Evolutionary conservation across 2,797 vertebrate genomes (phyloP), one percentile per base, ranked within the genome.

Genomic region (Neoniphon sammara): DNA sequence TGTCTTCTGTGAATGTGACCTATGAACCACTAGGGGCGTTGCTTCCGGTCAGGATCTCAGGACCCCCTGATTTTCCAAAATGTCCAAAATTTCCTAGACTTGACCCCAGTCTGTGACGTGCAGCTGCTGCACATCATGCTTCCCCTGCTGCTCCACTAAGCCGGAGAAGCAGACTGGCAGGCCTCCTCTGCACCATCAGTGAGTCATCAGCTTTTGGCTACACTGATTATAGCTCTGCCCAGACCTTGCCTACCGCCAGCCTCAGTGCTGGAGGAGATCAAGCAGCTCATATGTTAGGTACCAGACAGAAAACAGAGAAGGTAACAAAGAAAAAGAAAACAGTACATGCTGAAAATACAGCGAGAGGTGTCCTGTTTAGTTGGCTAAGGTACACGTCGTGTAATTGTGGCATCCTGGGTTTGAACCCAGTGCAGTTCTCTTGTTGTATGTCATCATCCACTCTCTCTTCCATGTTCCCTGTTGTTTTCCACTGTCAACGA

Each of bases 181-280:
- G 50, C 46, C 70, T 55, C 42, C 31, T 4, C 69, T 55, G 75
- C 75, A 70, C 85, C 77, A 85, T 82, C 80, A 85, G 80, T 5
- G 70, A 31, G 68, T 84, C 78, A 86, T 88, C 77, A 80, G 66
- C 56, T 81, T 73, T 82, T 67, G 59, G 62, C 59, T 69, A 52
- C 57, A 11, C 59, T 85, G 81, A 86, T 80, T 84, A 82, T 55
- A 78, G 76, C 76, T 63, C 62, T 69, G 75, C 60, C 66, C 42
- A 64, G 81, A 77, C 66, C 62, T 83, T 57, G 75, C 70, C 75
- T 31, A 54, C 25, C 47, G 65, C 27, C 36, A 27, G 20, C 46
- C 73, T 54, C 65, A 60, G 54, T 3, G 55, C 53, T 66, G 62
- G 74, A 63, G 65, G 58, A 73, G 78, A 74, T 85, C 78, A 85